These are phyloP conservation scores for Erythrolamprus reginae DNA, from an alignment of 2,113 vertebrate genomes.

Conservation along the genomic window DNA sequence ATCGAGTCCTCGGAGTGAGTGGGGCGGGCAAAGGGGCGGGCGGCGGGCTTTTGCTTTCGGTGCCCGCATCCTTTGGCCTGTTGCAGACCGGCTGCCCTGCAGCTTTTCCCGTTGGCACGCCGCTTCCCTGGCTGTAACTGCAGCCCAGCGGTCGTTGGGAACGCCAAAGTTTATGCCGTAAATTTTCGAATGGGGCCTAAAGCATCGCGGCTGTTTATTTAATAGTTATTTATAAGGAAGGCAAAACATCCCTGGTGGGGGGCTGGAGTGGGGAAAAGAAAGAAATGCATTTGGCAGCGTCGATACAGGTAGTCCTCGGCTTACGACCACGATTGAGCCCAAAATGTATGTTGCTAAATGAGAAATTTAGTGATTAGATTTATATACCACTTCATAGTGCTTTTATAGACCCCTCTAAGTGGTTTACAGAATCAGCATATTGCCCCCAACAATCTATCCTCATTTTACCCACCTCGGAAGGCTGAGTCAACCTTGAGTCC, in stretches of 20 bases:
- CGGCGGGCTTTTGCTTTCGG: accelerated
- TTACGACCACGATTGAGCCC: not conserved
- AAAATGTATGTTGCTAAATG: not conserved
- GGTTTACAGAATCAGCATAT: too few relatives aligned
- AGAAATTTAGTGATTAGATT: too few relatives aligned
- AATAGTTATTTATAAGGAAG: not conserved
- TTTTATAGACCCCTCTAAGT: too few relatives aligned
- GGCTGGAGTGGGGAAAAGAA: not conserved
- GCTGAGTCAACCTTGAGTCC: too few relatives aligned
- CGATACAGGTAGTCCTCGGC: not conserved
- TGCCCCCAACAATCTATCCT: too few relatives aligned
- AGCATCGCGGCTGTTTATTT: not conserved
- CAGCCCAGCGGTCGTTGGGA: not conserved
- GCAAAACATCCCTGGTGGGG: not conserved
- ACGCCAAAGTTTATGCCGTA: not conserved
- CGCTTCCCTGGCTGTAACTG: not conserved
- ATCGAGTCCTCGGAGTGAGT: slow-evolving; percentile 72
- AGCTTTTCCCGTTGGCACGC: not conserved
- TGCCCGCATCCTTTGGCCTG: accelerated
- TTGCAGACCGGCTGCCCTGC: too few relatives aligned
- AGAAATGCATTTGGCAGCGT: not conserved
- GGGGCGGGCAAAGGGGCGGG: accelerated
- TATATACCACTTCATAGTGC: too few relatives aligned
- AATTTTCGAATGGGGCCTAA: not conserved
- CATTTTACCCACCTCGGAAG: too few relatives aligned